phyloP scores from a whole-genome alignment of 2,888 invertebrate species.

The Mimumesa dahlbomi region DNA sequence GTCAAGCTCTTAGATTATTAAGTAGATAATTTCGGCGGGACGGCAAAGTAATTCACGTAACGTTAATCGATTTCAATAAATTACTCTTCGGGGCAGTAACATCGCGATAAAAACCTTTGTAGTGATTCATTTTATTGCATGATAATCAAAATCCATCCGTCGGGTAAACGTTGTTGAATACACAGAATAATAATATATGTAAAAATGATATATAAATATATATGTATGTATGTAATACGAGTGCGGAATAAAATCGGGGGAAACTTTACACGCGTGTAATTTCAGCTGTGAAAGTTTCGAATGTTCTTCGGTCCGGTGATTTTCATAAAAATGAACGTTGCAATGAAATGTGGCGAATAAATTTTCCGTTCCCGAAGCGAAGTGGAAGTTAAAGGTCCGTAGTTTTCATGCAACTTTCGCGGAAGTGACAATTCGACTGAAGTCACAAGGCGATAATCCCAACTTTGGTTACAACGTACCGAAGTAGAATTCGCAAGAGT shows the following conservation, averaged over 20 bases:
- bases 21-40: constrained; percentile 27
- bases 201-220: too few relatives aligned
- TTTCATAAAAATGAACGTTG: background rate
- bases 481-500: constrained; percentile 52
- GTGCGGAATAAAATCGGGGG: too few relatives aligned
- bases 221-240: too few relatives aligned
- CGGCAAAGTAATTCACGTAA: background rate
- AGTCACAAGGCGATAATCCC: constrained; percentile 40
- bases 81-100: too few relatives aligned
- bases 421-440: constrained; percentile 44
- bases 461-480: constrained; percentile 53
- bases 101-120: too few relatives aligned
- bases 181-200: too few relatives aligned
- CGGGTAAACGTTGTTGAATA: too few relatives aligned
- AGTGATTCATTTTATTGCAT: too few relatives aligned
- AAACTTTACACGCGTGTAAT: too few relatives aligned
- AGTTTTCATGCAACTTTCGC: constrained; percentile 21
- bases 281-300: too few relatives aligned
- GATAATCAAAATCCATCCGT: too few relatives aligned
- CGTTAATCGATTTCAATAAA: background rate
- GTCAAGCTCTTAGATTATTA: constrained; percentile 54
- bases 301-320: too few relatives aligned
- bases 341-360: background rate
- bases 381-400: constrained; percentile 22
- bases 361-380: constrained; percentile 22